A percentile compares a stretch with the other conserved stretches of the same genome.
These are phyloP conservation scores for Catostylus mosaicus DNA, from an alignment of 30 jellyfish, hydroid and myxozoan genomes.

Conservation along the genomic window DNA sequence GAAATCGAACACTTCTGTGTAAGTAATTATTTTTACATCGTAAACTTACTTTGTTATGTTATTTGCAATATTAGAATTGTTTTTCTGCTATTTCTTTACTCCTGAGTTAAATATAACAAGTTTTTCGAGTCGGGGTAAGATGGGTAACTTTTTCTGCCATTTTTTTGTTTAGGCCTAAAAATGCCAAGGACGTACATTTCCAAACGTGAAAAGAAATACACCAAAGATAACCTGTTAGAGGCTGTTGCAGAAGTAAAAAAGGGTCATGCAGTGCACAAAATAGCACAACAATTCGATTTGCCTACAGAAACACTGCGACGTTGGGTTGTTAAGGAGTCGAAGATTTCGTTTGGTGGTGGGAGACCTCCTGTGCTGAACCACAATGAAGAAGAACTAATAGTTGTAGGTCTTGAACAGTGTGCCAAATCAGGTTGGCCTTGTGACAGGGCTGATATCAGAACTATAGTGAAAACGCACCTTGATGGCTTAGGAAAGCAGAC, in stretches of 20 bases:
- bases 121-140: constrained; percentile 47
- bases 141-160: constrained; percentile 15
- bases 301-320: constrained; percentile 39
- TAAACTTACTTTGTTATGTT: no score
- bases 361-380: constrained; percentile 30
- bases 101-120: no score
- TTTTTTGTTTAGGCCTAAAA: no score
- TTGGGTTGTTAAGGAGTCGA: constrained; percentile 4
- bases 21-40: no score
- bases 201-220: constrained; percentile 6
- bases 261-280: constrained; percentile 8
- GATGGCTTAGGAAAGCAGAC: constrained; percentile 26
- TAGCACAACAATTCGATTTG: constrained; percentile 5
- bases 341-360: constrained; percentile 2
- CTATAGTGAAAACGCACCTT: constrained; percentile 39
- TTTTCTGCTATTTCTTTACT: no score
- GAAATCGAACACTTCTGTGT: no score
- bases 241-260: constrained; percentile 11
- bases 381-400: constrained; percentile 40
- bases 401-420: constrained; percentile 39
- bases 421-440: constrained; percentile 49
- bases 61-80: no score
- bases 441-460: constrained; percentile 27
- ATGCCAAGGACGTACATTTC: constrained; percentile 11
- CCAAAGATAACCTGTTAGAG: constrained; percentile 2